Percentiles rank a stretch among this genome's conserved stretches.
Evolutionary conservation across 1,140 invertebrate genomes (phyloP).

Genomic region (Mactra quadrangularis): DNA sequence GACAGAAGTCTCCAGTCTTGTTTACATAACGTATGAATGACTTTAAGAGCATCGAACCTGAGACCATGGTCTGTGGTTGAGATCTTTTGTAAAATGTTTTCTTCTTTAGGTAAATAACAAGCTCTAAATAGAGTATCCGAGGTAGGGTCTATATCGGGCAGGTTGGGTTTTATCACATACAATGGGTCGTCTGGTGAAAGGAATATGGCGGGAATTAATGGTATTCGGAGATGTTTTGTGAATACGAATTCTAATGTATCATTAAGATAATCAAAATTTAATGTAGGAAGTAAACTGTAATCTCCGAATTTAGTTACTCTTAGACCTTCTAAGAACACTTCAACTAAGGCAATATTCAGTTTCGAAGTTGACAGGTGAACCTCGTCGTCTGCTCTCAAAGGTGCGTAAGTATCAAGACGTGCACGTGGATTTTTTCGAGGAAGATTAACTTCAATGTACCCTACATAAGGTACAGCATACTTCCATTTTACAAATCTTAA

Average conservation of each 20-base stretch:
- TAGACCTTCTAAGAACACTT: constrained; percentile 48
- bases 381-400: constrained; percentile 45
- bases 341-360: constrained; percentile 43
- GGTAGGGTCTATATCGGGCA: constrained; percentile 62
- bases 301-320: constrained; percentile 47
- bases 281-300: constrained; percentile 47
- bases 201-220: constrained; percentile 65
- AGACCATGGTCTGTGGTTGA: constrained; percentile 70
- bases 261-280: constrained; percentile 56
- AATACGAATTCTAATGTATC: constrained; percentile 60
- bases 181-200: constrained; percentile 60
- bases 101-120: constrained; percentile 66
- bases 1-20: constrained; percentile 71
- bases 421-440: constrained; percentile 23
- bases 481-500: constrained; percentile 55
- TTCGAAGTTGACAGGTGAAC: constrained; percentile 43
- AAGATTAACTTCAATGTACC: constrained; percentile 45
- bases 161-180: constrained; percentile 65
- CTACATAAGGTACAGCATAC: constrained; percentile 10
- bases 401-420: constrained; percentile 16
- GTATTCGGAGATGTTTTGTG: constrained; percentile 53
- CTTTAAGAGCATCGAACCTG: constrained; percentile 67
- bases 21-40: constrained; percentile 65
- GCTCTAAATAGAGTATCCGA: constrained; percentile 70
- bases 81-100: constrained; percentile 69